Conservation (phyloP, 2,888 invertebrate genomes). For the Heliconius erato region DNA sequence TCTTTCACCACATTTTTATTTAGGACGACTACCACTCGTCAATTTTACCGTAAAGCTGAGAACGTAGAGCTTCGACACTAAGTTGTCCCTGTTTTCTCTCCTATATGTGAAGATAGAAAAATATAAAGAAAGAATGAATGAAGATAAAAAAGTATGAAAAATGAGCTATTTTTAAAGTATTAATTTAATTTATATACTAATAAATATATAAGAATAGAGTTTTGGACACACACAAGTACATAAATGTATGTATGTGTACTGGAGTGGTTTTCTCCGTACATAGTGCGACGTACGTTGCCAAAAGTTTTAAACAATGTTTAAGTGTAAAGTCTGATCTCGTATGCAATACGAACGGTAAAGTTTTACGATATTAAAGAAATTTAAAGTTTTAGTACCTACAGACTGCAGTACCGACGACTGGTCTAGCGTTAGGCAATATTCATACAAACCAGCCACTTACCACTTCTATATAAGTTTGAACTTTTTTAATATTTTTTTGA, state of each 20-base stretch:
- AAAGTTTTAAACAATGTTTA: constrained; percentile 21
- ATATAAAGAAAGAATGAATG: no score
- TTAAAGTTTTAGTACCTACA: constrained; percentile 16
- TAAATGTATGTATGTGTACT: background rate
- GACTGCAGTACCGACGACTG: constrained; percentile 1
- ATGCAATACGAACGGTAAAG: constrained; percentile 18
- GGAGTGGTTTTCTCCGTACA: background rate
- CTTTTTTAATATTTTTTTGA: background rate
- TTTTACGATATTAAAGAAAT: constrained; percentile 37
- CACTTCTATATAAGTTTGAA: background rate
- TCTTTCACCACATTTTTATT: no score
- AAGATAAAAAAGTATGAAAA: no score
- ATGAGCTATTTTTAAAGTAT: no score
- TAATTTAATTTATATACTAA: no score
- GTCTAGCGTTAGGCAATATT: background rate
- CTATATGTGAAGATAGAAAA: no score
- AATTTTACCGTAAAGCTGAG: no score
- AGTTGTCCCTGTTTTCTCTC: no score
- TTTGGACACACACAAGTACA: background rate
- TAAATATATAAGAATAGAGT: background rate
- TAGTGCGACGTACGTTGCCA: background rate
- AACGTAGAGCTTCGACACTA: no score
- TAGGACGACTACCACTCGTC: no score
- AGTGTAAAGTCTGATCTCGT: constrained; percentile 12
- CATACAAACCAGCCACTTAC: background rate